A percentile compares a stretch with the other conserved stretches of the same genome.
phyloP scores from a whole-genome alignment of 1,140 invertebrate species.

The Meloidogyne exigua region DNA sequence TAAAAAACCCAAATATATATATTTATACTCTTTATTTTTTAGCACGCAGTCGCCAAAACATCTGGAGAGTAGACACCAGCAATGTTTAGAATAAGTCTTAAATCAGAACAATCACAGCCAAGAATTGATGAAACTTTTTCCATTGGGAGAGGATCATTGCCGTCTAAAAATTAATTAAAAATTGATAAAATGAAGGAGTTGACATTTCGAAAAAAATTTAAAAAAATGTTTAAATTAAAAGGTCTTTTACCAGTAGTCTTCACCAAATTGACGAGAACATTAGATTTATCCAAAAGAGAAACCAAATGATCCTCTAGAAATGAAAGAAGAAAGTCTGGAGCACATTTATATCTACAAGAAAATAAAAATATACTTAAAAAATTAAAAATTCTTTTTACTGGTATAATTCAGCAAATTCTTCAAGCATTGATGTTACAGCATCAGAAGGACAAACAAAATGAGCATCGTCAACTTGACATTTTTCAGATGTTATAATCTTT shows the following conservation, averaged over 20 bases:
- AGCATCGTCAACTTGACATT: constrained; percentile 32
- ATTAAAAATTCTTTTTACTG: background rate
- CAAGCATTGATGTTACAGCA: constrained; percentile 44
- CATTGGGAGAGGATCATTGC: constrained; percentile 24
- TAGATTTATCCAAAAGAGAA: constrained; percentile 43
- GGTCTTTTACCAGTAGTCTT: constrained; percentile 18
- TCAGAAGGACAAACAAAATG: constrained; percentile 43
- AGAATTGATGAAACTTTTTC: constrained; percentile 50
- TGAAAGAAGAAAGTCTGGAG: constrained; percentile 42
- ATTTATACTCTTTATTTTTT: constrained; percentile 12
- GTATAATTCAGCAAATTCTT: constrained; percentile 42
- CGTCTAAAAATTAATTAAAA: constrained; percentile 10
- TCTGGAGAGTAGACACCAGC: constrained; percentile 53
- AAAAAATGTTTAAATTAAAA: background rate
- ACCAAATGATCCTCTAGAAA: constrained; percentile 46
- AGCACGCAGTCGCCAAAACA: constrained; percentile 39
- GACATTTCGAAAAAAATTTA: background rate
- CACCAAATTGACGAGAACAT: constrained; percentile 32
- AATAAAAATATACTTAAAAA: background rate
- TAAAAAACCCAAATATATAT: background rate
- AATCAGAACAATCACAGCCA: constrained; percentile 53
- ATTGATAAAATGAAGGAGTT: background rate
- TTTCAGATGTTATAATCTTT: constrained; percentile 30
- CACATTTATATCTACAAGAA: constrained; percentile 21
- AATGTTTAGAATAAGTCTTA: constrained; percentile 54